Conservation (phyloP, 1,140 invertebrate genomes). For the Drosophila sp. region DNA sequence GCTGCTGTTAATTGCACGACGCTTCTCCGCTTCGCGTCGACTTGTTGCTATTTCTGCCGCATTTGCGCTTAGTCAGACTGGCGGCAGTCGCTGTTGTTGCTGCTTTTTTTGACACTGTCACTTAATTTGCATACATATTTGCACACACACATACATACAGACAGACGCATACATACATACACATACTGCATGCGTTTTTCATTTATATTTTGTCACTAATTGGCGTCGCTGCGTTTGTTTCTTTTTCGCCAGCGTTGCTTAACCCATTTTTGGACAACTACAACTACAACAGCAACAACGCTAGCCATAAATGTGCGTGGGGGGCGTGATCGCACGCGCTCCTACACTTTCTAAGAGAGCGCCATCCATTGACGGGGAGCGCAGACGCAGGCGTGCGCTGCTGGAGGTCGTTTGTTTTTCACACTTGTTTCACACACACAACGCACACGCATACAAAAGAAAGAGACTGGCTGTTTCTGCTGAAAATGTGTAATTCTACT, state of each 20-base stretch:
- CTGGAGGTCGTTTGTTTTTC: conserved; percentile 79
- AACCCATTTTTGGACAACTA: conserved; percentile 48
- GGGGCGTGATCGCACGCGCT: conserved; percentile 59
- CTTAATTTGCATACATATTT: conserved; percentile 49
- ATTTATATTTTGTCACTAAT: conserved; percentile 75
- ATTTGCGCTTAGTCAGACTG: conserved; percentile 77
- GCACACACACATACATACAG: conserved; percentile 14
- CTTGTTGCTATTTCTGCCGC: conserved; percentile 77
- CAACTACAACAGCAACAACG: conserved; percentile 22
- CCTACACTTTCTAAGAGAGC: conserved; percentile 65
- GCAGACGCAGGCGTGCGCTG: conserved; percentile 53
- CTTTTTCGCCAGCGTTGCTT: conserved; percentile 32
- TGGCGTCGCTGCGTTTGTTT: conserved; percentile 68
- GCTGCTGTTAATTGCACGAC: conserved; percentile 71
- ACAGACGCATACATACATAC: conserved; percentile 17
- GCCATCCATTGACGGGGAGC: conserved; percentile 35
- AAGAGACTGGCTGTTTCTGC: conserved; percentile 30
- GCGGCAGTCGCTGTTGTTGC: conserved; percentile 54
- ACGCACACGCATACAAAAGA: conserved; percentile 7
- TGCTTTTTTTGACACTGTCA: conserved; percentile 50
- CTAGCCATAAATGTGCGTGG: conserved; percentile 61
- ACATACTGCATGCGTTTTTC: conserved; percentile 61
- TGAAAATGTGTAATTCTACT: conserved; percentile 53
- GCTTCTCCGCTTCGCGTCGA: conserved; percentile 55
- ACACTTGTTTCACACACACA: conserved; percentile 68